These are phyloP conservation scores for Frankliniella intonsa DNA, from an alignment of 2,888 invertebrate species.

Conservation along the genomic window DNA sequence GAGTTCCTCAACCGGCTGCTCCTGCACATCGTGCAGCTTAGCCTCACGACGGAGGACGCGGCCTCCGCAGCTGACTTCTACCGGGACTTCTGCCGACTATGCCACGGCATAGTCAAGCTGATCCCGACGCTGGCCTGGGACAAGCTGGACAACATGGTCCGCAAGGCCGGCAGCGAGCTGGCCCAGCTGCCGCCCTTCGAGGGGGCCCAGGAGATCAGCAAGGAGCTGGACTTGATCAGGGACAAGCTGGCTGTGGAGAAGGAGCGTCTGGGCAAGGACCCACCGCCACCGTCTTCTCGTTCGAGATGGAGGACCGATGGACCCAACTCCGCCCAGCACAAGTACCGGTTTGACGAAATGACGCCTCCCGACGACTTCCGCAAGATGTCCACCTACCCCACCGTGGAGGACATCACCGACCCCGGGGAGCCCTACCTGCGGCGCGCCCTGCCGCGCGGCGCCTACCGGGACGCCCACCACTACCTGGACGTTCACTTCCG, in stretches of 20 bases:
- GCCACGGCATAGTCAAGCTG: neutral
- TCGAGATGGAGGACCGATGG: neutral
- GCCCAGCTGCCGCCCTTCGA: neutral
- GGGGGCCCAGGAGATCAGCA: neutral
- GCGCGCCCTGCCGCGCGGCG: conserved; percentile 44
- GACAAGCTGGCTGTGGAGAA: conserved; percentile 4
- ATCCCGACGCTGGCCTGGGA: neutral
- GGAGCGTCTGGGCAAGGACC: neutral
- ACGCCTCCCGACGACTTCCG: conserved; percentile 30
- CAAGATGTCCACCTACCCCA: conserved; percentile 43
- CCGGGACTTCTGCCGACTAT: neutral
- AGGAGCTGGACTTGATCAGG: neutral
- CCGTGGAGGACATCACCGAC: conserved; percentile 41
- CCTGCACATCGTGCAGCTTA: conserved; percentile 6
- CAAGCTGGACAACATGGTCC: neutral
- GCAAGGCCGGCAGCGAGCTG: neutral
- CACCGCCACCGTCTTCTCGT: neutral
- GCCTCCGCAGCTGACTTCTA: neutral
- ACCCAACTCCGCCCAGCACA: neutral
- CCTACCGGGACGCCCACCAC: conserved; percentile 46
- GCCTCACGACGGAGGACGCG: neutral
- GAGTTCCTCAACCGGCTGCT: conserved; percentile 5
- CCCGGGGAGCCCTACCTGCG: conserved; percentile 45
- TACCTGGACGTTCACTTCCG: conserved; percentile 51
- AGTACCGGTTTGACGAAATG: neutral